Base-by-base conservation (phyloP, 2,113 vertebrate genomes). In the Mesoclemmys tuberculata region DNA sequence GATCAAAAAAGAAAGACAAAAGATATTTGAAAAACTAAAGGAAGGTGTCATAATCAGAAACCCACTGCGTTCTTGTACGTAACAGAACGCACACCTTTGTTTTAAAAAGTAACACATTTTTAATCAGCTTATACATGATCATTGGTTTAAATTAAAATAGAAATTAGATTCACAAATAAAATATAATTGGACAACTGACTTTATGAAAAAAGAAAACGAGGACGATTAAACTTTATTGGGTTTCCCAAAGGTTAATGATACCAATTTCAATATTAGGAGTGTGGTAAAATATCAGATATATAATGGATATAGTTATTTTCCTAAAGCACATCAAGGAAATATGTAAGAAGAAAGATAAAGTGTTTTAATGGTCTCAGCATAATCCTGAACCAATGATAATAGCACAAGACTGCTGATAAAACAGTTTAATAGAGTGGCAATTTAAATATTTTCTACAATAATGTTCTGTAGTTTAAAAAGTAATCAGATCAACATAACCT, bases 401-500 rank as follows among this genome's bases (percentile, higher is more conserved):
- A 97, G 97, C 97, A 97, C 84, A 54, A 97, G 94, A 94, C 97
- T 97, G 96, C 95, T 98, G 98, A 97, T 98, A 98, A 97, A 98
- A 98, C 97, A 97, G 96, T 98, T 98, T 98, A 98, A 98, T 98
- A 98, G 97, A 98, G 97, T 96, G 94, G 97, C 96, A 98, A 98
- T 98, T 98, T 97, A 98, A 98, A 96, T 97, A 98, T 98, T 98
- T 98, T 98, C 84, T 94, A 98, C 97, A 98, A 98, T 98, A 98
- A 98, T 98, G 98, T 97, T 98, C 96, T 95, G 97, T 98, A 98
- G 97, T 98, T 98, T 98, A 98, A 98, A 98, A 98, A 98, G 98
- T 98, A 98, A 98, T 98, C 98, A 98, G 97, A 98, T 98, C 97
- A 98, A 98, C 97, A 98, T 98, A 98, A 98, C 98, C 98, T 98